Evolutionary conservation across 2,888 invertebrate species (phyloP), one percentile per base, ranked within the genome.

Genomic region (Pachydiplax longipennis): DNA sequence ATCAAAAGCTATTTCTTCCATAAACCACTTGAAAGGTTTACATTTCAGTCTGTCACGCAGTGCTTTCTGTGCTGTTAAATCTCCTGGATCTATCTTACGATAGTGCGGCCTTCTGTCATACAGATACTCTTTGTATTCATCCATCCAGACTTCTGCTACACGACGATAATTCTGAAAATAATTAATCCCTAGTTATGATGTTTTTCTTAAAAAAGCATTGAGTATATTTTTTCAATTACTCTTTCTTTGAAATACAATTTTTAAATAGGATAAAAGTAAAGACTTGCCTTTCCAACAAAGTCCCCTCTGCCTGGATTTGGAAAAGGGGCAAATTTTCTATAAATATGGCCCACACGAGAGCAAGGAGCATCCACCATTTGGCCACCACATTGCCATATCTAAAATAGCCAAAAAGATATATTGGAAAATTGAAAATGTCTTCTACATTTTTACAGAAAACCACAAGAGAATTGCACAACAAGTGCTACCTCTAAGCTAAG

Each of bases 121-220:
- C 90, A 99, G 94, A 93, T 96, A 96, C 92, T 98, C 95, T 2
- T 97, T 98, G 94, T 98, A 99, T 93, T 99, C 99, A 93, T 99
- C 99, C 99, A 99, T 99, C 99, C 99, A 99, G 2, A 99, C 99
- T 93, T 98, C 98, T 0, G 99, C 99, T 0, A 99, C 99, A 91
- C 99, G 95, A 80, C 97, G 96, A 94, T 98, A 98, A 94, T 99
- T 99, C 97, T 97, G 93, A 25, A 92, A 92, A 61, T 12, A 22
- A n/a, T n/a, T 18, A 58, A 12, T 5, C 15, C 8, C 4, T 8
- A 13, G 15, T 31, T 31, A 80, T 1, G 2, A 80, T 81, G 81
- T 2, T 12, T 8, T 35, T 40, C 10, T 31, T 12, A 25, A 80
- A 0, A 13, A 80, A 18, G 3, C 44, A 8, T 44, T 3, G 44